Base-by-base conservation (phyloP, 2,888 invertebrate species). In the Copidosoma aretas region DNA sequence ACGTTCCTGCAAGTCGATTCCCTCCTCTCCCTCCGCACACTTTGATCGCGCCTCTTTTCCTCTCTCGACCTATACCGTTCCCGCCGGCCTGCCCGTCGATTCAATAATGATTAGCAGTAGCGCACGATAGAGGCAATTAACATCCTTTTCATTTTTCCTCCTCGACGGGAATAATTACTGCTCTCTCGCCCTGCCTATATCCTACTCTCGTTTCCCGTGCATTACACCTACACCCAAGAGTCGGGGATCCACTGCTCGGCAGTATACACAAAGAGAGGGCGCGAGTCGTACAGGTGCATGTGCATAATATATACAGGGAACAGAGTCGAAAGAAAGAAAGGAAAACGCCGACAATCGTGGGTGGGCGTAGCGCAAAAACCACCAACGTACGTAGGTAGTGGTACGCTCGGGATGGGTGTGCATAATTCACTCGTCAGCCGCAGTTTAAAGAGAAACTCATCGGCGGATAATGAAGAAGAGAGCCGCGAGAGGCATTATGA, bases 41-140 rank as follows among this genome's bases (percentile, higher is more conserved):
- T 60, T 66, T 61, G 56, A 67, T 67, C 60, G 57, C 32, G 43
- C 49, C 21, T 32, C 49, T 32, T 64, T 39, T 46, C 24, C 17
- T 21, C 63, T 1, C 51, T 10, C 49, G 51, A 46, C 54, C 59
- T 25, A 24, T 57, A 22, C 59, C n/a, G n/a, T n/a, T n/a, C n/a
- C n/a, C n/a, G n/a, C n/a, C n/a, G n/a, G n/a, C n/a, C 51, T 32
- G 32, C 56, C 63, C 71, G 71, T 68, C 71, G 64, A 71, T 71
- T 71, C 68, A 63, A 68, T 71, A 71, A 71, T 71, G 71, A 71
- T 71, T 68, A 71, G 71, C 71, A 51, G 49, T 64, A 62, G 54
- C 61, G 65, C 56, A 46, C 61, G 62, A 66, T 68, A 63, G 66
- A 64, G 68, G 63, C 71, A 71, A 71, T 71, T 71, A 71, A 68